phyloP scores from a whole-genome alignment of 2,888 invertebrate species.

The Nasonovia ribisnigri region DNA sequence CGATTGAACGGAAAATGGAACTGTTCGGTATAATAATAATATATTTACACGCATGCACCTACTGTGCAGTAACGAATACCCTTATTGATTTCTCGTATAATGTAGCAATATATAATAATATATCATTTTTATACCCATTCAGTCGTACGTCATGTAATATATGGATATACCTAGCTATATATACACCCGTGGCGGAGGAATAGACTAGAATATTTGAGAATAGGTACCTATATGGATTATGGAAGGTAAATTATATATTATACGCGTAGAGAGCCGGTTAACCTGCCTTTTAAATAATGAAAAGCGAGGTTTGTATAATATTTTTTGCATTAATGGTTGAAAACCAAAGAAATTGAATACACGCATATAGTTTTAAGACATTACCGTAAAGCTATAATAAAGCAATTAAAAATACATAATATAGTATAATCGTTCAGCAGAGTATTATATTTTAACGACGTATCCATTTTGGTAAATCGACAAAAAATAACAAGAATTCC shows the following conservation, averaged over 20 bases:
- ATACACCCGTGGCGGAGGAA: neutral
- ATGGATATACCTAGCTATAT: neutral
- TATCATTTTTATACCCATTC: neutral
- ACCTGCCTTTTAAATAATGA: neutral
- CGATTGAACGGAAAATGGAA: constrained; percentile 18
- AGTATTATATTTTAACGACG: neutral
- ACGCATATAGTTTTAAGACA: neutral
- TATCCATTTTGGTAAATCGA: neutral
- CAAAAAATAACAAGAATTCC: neutral
- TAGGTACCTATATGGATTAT: neutral
- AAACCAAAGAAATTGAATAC: neutral
- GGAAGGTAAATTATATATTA: neutral
- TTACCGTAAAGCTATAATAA: neutral
- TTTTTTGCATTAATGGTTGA: neutral
- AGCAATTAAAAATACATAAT: neutral
- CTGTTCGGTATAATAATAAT: neutral
- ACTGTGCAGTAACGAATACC: constrained; percentile 24
- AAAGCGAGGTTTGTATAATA: neutral
- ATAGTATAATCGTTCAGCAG: neutral
- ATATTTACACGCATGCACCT: constrained; percentile 28
- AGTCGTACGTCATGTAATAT: neutral
- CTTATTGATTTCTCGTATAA: constrained; percentile 19
- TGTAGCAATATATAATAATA: neutral
- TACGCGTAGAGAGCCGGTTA: neutral
- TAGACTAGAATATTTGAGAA: constrained; percentile 20